Conservation (phyloP, 2,113 vertebrate genomes). For the Apteryx mantelli region DNA sequence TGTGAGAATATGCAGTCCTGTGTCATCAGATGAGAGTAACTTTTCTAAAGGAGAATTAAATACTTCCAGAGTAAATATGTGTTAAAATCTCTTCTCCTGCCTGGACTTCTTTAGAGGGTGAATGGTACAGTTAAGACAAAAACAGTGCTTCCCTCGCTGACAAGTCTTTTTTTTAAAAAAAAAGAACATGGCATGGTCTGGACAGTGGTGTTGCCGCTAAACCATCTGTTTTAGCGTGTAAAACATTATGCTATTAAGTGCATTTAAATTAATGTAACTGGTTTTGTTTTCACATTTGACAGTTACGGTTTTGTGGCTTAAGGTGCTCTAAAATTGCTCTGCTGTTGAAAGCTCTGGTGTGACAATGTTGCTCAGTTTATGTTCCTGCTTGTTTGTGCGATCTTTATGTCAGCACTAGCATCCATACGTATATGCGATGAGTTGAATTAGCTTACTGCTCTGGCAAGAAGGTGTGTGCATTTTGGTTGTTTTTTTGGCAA, state of each 20-base stretch:
- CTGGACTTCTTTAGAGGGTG: neutral
- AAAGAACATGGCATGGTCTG: neutral
- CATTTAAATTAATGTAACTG: rapidly evolving
- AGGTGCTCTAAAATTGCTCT: neutral
- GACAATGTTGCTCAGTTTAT: neutral
- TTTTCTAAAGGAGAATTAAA: neutral
- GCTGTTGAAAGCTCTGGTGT: neutral
- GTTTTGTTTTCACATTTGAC: neutral
- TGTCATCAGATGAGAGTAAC: neutral
- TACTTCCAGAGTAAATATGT: neutral
- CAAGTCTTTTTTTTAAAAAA: neutral
- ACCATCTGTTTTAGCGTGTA: neutral
- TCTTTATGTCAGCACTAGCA: neutral
- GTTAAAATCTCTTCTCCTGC: neutral
- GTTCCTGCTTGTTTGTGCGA: rapidly evolving
- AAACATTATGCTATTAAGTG: neutral
- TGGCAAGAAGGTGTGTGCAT: neutral
- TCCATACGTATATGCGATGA: rapidly evolving
- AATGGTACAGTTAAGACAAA: neutral
- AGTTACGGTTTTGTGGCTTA: rapidly evolving
- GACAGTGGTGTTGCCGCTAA: neutral
- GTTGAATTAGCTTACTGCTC: neutral
- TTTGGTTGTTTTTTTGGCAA: neutral
- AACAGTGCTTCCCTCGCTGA: neutral
- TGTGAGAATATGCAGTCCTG: neutral